Evolutionary conservation across 2,888 invertebrate species (phyloP).

Genomic region (Calameuta pallipes): DNA sequence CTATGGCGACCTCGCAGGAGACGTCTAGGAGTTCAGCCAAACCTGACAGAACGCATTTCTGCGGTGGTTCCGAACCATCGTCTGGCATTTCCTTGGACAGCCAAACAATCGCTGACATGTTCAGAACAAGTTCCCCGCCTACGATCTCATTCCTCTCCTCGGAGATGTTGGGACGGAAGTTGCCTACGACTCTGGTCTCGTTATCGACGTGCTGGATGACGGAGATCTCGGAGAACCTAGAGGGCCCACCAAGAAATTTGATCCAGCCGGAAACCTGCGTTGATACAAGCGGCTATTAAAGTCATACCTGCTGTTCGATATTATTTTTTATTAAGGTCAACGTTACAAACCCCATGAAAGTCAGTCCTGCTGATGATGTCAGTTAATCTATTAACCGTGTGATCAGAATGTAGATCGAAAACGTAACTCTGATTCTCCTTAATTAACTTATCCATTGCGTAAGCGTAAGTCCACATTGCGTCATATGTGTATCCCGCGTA

Average conservation of each 20-base stretch:
- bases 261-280: constrained; percentile 73
- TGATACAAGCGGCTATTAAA: constrained; percentile 9
- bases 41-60: constrained; percentile 75
- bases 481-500: constrained; percentile 85
- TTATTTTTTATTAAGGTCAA: neutral
- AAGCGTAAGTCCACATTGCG: constrained; percentile 84
- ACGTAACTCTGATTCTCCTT: constrained; percentile 72
- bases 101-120: constrained; percentile 74
- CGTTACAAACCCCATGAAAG: constrained; percentile 73
- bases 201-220: constrained; percentile 72
- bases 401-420: constrained; percentile 69
- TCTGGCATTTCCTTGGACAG: constrained; percentile 72
- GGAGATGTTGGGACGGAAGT: constrained; percentile 70
- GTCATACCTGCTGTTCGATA: neutral
- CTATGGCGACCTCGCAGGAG: constrained; percentile 79
- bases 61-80: constrained; percentile 74
- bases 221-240: constrained; percentile 73
- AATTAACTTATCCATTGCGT: constrained; percentile 75
- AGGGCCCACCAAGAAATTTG: constrained; percentile 76
- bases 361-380: constrained; percentile 74
- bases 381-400: constrained; percentile 71
- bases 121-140: constrained; percentile 70
- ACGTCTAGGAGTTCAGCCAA: constrained; percentile 77
- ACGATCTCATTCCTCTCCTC: constrained; percentile 66
- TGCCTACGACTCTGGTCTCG: constrained; percentile 69